Evolutionary conservation across 1,140 invertebrate species (phyloP), one percentile per base, ranked within the genome.

Genomic region (Euura lappo): DNA sequence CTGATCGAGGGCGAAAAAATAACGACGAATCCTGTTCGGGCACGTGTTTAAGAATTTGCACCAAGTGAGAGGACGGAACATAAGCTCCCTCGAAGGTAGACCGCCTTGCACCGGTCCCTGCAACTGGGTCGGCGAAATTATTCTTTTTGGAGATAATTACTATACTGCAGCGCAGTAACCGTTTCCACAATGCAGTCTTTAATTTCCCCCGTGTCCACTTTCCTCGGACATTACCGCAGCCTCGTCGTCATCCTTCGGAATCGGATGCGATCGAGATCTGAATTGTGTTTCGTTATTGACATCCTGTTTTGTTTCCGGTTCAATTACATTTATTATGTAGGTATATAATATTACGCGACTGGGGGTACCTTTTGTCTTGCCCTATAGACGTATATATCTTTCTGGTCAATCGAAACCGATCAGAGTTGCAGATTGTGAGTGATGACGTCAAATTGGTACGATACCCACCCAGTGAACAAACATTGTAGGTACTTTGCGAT

Each of bases 41-140:
- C 28, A 28, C 28, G 28, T 28, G 28, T 28, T 28, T 28, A 28
- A 28, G 28, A 28, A 28, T 28, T 28, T 28, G 28, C 28, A 28
- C 28, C 28, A 42, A 75, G 74, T 80, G 78, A 81, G 75, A 78
- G 79, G 76, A 45, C 43, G 65, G 46, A 64, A 65, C 71, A 68
- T 60, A 8, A 60, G 69, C 45, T 75, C 76, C 73, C 69, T 44
- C 74, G 79, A 81, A 81, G 78, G 78, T 76, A 69, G 79, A 77
- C 80, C 69, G 72, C 80, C 75, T 79, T 72, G 51, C 51, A 60
- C 51, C 51, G 51, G 71, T 13, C 60, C 46, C 45, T 67, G 46
- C 45, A 74, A 78, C 45, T 75, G 74, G 69, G 76, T 67, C 71
- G 70, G 76, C 71, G 45, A 74, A 44, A 43, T 74, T 65, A 47